phyloP scores from a whole-genome alignment of 2,888 invertebrate species.

The Hydrotaea diabolus region DNA sequence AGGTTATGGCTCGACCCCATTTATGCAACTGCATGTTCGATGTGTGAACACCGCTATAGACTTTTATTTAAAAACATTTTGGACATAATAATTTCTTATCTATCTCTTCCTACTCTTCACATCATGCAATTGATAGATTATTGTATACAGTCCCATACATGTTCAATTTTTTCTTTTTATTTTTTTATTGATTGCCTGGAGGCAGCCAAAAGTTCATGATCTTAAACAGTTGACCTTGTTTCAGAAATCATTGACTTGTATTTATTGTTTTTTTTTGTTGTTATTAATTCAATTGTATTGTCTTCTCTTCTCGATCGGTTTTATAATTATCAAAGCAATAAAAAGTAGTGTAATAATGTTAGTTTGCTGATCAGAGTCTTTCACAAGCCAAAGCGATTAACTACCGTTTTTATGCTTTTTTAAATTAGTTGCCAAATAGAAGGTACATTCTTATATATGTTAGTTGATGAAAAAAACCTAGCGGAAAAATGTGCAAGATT shows the following conservation, averaged over 20 bases:
- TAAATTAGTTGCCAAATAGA: too few species aligned
- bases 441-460: too few species aligned
- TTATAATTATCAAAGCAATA: neutral
- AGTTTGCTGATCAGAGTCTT: too few species aligned
- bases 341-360: neutral
- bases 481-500: too few species aligned
- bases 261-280: neutral
- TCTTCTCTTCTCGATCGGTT: neutral
- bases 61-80: neutral
- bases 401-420: too few species aligned
- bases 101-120: neutral
- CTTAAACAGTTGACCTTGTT: constrained; percentile 68
- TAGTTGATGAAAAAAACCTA: too few species aligned
- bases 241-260: constrained; percentile 56
- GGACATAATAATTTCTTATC: constrained; percentile 15
- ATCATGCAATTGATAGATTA: neutral
- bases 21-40: too few species aligned
- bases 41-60: neutral
- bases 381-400: too few species aligned
- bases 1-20: too few species aligned
- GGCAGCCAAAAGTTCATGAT: constrained; percentile 67
- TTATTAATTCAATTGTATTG: neutral
- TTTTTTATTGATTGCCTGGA: constrained; percentile 42
- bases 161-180: neutral
- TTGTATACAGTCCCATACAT: neutral